phyloP scores from a whole-genome alignment of 2,797 vertebrate genomes.

The Masticophis lateralis region DNA sequence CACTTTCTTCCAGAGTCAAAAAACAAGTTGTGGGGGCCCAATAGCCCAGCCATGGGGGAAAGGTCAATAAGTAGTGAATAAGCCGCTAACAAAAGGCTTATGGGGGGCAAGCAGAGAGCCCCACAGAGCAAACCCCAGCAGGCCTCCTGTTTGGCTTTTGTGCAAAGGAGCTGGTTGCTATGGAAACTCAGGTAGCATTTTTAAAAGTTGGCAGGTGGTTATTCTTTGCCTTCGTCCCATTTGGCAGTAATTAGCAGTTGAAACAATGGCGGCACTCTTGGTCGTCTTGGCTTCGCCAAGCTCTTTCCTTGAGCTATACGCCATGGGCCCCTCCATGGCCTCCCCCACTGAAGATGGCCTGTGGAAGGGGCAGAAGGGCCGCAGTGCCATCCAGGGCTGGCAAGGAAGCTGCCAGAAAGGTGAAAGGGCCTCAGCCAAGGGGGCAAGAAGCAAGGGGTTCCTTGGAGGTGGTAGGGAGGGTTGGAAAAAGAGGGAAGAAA shows the following conservation, averaged over 20 bases:
- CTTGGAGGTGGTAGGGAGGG: not conserved
- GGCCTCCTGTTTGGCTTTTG: slow-evolving; percentile 32
- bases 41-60: not conserved
- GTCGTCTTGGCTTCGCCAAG: too few species aligned
- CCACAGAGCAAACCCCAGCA: not conserved
- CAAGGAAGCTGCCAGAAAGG: not conserved
- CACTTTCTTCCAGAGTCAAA: not conserved
- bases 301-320: not conserved
- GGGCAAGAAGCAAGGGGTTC: not conserved
- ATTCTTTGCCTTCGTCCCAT: slow-evolving; percentile 54
- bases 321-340: not conserved
- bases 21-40: fast-evolving
- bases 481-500: not conserved
- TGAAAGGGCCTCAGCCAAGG: not conserved
- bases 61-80: slow-evolving; percentile 4
- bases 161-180: slow-evolving; percentile 50
- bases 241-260: slow-evolving; percentile 1
- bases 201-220: slow-evolving; percentile 51
- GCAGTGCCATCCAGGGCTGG: not conserved
- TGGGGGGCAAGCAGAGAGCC: not conserved
- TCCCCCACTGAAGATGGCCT: too few species aligned
- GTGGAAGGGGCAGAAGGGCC: not conserved
- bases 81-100: not conserved
- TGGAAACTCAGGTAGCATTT: slow-evolving; percentile 56
- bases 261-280: not conserved